These are phyloP conservation scores for Drosophila novamexicana DNA, from an alignment of 1,140 invertebrate species.

Conservation along the genomic window DNA sequence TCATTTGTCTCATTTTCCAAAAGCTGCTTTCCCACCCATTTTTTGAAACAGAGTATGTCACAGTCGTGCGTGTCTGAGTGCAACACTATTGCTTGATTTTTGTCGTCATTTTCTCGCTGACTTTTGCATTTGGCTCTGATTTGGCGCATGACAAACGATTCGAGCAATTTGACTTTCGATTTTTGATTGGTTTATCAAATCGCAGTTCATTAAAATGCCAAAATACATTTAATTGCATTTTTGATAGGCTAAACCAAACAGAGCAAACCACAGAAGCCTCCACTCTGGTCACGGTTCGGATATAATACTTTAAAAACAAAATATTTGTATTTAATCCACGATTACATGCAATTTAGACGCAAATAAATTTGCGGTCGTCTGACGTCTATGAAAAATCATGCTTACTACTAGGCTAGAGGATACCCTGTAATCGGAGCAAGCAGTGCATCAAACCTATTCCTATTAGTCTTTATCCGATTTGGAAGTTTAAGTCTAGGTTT, in stretches of 20 bases:
- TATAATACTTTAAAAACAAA: slow-evolving; percentile 21
- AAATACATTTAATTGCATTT: slow-evolving; percentile 49
- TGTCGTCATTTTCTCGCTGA: slow-evolving; percentile 1
- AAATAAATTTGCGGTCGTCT: slow-evolving; percentile 23
- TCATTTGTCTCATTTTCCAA: too few relatives aligned
- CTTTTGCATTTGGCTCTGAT: slow-evolving; percentile 40
- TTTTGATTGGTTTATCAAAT: slow-evolving; percentile 73
- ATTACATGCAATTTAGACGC: slow-evolving; percentile 21
- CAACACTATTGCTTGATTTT: not conserved
- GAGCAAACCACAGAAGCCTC: slow-evolving; percentile 15
- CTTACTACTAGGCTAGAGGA: not conserved
- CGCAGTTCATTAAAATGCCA: slow-evolving; percentile 60
- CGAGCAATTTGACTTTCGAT: slow-evolving; percentile 70
- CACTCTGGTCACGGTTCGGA: not conserved
- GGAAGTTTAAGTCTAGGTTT: too few relatives aligned
- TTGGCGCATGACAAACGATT: slow-evolving; percentile 62
- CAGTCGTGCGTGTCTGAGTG: slow-evolving; percentile 8
- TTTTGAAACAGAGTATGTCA: not conserved
- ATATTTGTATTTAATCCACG: slow-evolving; percentile 28
- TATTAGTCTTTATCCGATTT: too few relatives aligned
- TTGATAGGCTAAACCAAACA: slow-evolving; percentile 18
- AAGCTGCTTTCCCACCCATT: not conserved
- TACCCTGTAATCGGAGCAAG: not conserved
- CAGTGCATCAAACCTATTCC: too few relatives aligned
- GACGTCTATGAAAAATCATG: not conserved